A percentile compares a stretch with the other conserved stretches of the same genome.
These are phyloP conservation scores for Diorhabda carinulata DNA, from an alignment of 1,140 invertebrate species.

Conservation along the genomic window DNA sequence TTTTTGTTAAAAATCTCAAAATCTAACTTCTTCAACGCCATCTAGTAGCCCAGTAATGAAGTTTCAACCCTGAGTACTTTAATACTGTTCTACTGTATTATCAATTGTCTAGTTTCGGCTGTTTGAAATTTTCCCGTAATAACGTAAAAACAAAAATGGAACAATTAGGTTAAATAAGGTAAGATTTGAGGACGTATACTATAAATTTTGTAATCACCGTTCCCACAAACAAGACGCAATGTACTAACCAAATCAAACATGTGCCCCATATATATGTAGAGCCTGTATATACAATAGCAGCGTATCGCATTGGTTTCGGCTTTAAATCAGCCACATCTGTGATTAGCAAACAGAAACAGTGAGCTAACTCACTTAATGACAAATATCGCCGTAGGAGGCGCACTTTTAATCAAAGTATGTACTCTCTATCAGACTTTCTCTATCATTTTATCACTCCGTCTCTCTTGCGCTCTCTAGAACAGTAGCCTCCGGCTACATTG, in stretches of 20 bases:
- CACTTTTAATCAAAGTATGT: slow-evolving; percentile 40
- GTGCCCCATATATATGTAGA: neutral
- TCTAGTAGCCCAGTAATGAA: no score
- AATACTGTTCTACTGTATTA: no score
- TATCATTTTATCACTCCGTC: neutral
- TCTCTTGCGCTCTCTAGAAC: neutral
- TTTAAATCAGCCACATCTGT: slow-evolving; percentile 37
- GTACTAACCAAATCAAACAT: neutral
- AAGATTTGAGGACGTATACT: no score
- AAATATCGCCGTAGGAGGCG: slow-evolving; percentile 39
- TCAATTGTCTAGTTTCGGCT: no score
- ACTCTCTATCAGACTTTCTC: neutral
- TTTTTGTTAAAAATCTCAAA: no score
- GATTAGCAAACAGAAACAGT: slow-evolving; percentile 46
- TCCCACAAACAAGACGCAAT: no score
- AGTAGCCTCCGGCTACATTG: neutral
- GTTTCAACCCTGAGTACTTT: no score
- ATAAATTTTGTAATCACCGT: no score
- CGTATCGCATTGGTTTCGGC: slow-evolving; percentile 1
- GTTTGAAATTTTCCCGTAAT: no score
- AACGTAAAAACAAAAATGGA: no score
- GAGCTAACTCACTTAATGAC: slow-evolving; percentile 46
- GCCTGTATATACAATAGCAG: neutral
- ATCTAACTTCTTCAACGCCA: no score
- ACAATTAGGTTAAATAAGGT: no score